These are phyloP conservation scores for Poeciliopsis turneri DNA, from an alignment of 2,797 vertebrate genomes.

Conservation along the genomic window DNA sequence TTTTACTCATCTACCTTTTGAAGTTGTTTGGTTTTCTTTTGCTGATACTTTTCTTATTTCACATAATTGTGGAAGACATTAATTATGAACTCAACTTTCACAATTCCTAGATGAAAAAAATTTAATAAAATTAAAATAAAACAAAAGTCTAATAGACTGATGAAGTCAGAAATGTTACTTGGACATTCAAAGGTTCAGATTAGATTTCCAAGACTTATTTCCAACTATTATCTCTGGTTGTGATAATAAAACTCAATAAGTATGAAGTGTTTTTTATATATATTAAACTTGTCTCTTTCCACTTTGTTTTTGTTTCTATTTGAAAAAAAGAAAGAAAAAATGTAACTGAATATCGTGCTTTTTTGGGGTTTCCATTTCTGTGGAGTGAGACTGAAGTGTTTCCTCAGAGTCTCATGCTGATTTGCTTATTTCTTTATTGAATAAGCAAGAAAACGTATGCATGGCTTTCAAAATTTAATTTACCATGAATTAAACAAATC, in stretches of 20 bases:
- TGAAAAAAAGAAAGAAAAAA: background rate
- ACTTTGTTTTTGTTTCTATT: background rate
- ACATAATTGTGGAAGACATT: background rate
- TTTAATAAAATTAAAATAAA: background rate
- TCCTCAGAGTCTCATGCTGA: background rate
- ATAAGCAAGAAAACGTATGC: background rate
- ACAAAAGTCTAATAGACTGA: background rate
- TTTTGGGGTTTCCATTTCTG: background rate
- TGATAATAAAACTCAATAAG: background rate
- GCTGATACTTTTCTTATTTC: background rate
- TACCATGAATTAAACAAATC: background rate
- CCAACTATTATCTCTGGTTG: background rate
- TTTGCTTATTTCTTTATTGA: background rate
- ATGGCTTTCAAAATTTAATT: background rate
- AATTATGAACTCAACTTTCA: background rate
- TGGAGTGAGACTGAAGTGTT: background rate
- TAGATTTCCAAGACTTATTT: background rate
- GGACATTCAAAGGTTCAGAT: background rate
- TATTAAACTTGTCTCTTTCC: background rate
- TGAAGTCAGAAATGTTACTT: background rate
- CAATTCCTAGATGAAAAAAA: background rate
- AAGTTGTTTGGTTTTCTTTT: background rate
- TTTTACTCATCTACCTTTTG: background rate
- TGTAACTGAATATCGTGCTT: background rate
- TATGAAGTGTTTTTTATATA: background rate